Percentiles rank a stretch among this genome's conserved stretches.
Conservation (phyloP, 2,888 invertebrate species). For the Chrysolina haemoptera region DNA sequence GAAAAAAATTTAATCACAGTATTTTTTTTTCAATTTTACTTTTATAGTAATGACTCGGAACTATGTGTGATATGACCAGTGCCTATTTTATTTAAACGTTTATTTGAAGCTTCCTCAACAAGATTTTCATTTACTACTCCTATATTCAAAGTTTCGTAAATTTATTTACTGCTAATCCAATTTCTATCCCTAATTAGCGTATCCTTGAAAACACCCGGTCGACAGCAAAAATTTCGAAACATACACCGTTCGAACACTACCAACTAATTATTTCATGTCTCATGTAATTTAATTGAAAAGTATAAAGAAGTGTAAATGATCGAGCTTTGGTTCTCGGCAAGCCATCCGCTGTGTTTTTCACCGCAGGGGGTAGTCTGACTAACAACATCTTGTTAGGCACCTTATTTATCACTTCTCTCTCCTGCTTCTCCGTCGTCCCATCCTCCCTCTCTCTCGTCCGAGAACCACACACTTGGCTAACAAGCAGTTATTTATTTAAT, state of each 20-base stretch:
- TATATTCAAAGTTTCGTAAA: too few species aligned
- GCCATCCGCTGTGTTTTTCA: slow-evolving; percentile 63
- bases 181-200: not conserved
- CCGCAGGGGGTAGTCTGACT: slow-evolving; percentile 69
- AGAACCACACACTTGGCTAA: slow-evolving; percentile 69
- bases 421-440: slow-evolving; percentile 50
- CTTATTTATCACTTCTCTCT: slow-evolving; percentile 68
- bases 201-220: too few species aligned
- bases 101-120: too few species aligned
- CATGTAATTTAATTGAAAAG: slow-evolving; percentile 58
- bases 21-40: too few species aligned
- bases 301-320: slow-evolving; percentile 55
- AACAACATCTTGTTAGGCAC: slow-evolving; percentile 70
- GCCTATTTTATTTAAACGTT: too few species aligned
- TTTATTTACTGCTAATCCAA: not conserved
- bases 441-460: slow-evolving; percentile 41
- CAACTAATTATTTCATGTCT: slow-evolving; percentile 57
- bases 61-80: too few species aligned
- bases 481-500: slow-evolving; percentile 72
- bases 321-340: slow-evolving; percentile 48
- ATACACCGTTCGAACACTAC: slow-evolving; percentile 20
- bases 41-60: too few species aligned
- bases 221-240: not conserved
- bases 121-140: too few species aligned
- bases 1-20: too few species aligned